These are phyloP conservation scores for Nephrotoma guestfalica DNA, from an alignment of 2,888 invertebrate species.

Conservation along the genomic window DNA sequence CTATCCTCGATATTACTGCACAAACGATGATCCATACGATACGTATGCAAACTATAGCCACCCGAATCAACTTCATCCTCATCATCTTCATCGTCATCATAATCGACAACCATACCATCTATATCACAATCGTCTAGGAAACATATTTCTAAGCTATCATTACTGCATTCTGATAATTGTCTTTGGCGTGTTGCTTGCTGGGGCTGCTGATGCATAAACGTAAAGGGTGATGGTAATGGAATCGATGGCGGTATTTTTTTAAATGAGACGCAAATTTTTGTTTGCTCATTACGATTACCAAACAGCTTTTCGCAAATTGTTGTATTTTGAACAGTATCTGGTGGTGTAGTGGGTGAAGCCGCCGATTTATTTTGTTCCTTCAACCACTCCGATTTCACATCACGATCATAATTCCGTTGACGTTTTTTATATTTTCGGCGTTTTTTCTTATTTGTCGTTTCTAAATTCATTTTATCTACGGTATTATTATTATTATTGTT, in stretches of 20 bases:
- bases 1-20: slow-evolving; percentile 7
- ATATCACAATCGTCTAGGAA: slow-evolving; percentile 14
- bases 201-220: not conserved
- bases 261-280: not conserved
- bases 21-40: not conserved
- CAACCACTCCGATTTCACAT: slow-evolving; percentile 27
- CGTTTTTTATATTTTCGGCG: slow-evolving; percentile 30
- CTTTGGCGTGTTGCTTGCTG: slow-evolving; percentile 6
- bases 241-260: not conserved
- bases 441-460: slow-evolving; percentile 35
- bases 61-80: slow-evolving; percentile 9
- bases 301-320: not conserved
- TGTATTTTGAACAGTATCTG: not conserved
- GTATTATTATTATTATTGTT: slow-evolving; percentile 25
- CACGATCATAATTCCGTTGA: slow-evolving; percentile 34
- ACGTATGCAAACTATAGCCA: slow-evolving; percentile 6
- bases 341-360: not conserved
- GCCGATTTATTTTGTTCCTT: not conserved
- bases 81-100: slow-evolving; percentile 6
- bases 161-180: slow-evolving; percentile 19
- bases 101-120: slow-evolving; percentile 4
- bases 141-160: slow-evolving; percentile 18
- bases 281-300: not conserved
- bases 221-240: not conserved
- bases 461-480: not conserved